Conservation (phyloP, 2,888 invertebrate species). For the Beris morrisii region DNA sequence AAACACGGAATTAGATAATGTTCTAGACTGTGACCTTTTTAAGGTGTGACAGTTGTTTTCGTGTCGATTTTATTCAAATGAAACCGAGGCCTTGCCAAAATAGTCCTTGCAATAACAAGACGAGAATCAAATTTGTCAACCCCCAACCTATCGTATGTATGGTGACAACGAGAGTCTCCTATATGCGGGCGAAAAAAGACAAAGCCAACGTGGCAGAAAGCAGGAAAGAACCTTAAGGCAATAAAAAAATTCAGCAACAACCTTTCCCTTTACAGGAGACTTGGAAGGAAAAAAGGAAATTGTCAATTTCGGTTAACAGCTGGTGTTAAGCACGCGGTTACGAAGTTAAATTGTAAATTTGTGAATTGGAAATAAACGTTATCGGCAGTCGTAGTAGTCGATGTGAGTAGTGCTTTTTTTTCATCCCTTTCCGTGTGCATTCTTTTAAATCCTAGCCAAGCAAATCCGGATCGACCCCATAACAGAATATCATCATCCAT, state of each 20-base stretch:
- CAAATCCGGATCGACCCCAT: conserved; percentile 15
- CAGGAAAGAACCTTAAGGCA: too few species aligned
- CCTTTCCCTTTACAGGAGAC: neutral
- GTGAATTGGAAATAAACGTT: conserved; percentile 39
- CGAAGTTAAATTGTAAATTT: conserved; percentile 41
- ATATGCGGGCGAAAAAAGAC: too few species aligned
- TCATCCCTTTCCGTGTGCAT: conserved; percentile 25
- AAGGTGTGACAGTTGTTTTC: too few species aligned
- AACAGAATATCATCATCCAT: conserved; percentile 26
- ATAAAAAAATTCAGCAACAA: neutral
- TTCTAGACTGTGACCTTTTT: too few species aligned
- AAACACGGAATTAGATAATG: neutral
- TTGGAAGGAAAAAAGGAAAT: conserved; percentile 38
- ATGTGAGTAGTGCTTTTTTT: conserved; percentile 18
- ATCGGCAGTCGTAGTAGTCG: conserved; percentile 27
- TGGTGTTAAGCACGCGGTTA: conserved; percentile 43
- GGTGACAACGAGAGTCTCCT: too few species aligned
- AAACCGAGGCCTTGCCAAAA: too few species aligned
- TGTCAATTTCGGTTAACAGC: conserved; percentile 44
- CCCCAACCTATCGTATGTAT: too few species aligned
- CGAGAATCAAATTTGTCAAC: too few species aligned
- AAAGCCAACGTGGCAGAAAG: too few species aligned
- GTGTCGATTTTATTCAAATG: too few species aligned
- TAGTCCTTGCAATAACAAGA: too few species aligned
- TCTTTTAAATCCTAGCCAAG: conserved; percentile 25